phyloP scores from a whole-genome alignment of 2,888 invertebrate species.

The Carpatolechia fugitivella region DNA sequence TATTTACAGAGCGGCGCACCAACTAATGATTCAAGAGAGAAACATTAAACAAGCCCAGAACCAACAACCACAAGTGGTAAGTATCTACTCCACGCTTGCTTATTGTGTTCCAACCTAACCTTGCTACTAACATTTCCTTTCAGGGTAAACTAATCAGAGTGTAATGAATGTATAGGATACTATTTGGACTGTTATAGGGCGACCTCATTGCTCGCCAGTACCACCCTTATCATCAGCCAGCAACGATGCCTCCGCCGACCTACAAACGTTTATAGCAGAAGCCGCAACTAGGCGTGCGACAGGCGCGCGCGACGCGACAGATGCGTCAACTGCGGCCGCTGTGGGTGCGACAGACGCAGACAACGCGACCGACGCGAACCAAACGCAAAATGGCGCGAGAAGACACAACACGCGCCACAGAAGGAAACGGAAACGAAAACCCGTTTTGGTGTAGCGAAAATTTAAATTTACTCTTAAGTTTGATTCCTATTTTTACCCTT shows the following conservation, averaged over 20 bases:
- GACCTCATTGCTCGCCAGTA: slow-evolving; percentile 71
- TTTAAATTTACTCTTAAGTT: slow-evolving; percentile 23
- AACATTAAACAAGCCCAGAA: slow-evolving; percentile 70
- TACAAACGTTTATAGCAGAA: slow-evolving; percentile 75
- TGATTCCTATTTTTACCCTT: slow-evolving; percentile 19
- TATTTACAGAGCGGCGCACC: slow-evolving; percentile 88
- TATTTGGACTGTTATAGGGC: slow-evolving; percentile 68
- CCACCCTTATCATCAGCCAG: slow-evolving; percentile 72
- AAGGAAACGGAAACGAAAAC: slow-evolving; percentile 63
- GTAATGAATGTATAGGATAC: slow-evolving; percentile 69
- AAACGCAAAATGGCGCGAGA: slow-evolving; percentile 31
- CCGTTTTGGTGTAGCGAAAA: slow-evolving; percentile 59
- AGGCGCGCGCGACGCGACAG: slow-evolving; percentile 22
- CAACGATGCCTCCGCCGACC: slow-evolving; percentile 56
- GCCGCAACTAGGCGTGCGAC: slow-evolving; percentile 31
- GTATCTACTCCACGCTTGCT: slow-evolving; percentile 35
- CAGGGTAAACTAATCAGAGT: slow-evolving; percentile 27
- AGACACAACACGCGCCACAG: slow-evolving; percentile 44
- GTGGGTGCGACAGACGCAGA: too few relatives aligned
- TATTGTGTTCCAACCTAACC: slow-evolving; percentile 6
- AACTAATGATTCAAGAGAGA: slow-evolving; percentile 86
- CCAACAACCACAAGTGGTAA: slow-evolving; percentile 70
- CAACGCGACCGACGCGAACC: slow-evolving; percentile 25
- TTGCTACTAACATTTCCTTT: slow-evolving; percentile 26
- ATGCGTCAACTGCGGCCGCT: neutral